Evolutionary conservation across 2,113 vertebrate genomes (phyloP).

Genomic region (Crotalus helleri): DNA sequence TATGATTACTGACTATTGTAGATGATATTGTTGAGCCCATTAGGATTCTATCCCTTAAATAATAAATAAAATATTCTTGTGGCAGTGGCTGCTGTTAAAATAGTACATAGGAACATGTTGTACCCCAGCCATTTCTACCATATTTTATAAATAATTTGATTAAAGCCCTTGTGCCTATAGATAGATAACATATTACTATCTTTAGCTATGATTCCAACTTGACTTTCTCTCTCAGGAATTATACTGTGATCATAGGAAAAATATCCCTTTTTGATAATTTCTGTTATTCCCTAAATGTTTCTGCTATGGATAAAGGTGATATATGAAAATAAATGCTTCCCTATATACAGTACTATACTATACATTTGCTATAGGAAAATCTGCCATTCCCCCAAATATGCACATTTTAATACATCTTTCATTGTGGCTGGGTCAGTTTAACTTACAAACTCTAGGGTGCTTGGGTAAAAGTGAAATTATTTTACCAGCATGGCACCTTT

Average conservation of each 20-base stretch:
- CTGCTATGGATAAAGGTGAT: constrained; percentile 8
- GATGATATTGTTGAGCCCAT: not conserved
- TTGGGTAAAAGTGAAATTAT: not conserved
- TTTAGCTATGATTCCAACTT: constrained; percentile 9
- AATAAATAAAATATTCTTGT: not conserved
- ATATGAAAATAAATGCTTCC: constrained; percentile 15
- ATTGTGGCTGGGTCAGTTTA: constrained; percentile 16
- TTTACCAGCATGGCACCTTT: not conserved
- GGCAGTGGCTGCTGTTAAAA: not conserved
- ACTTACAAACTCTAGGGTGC: not conserved
- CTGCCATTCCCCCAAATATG: not conserved
- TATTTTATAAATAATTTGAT: not conserved
- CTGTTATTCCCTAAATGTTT: constrained; percentile 9
- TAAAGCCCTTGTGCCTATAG: constrained; percentile 5
- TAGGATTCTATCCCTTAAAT: not conserved
- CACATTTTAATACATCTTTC: not conserved
- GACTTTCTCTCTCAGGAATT: not conserved
- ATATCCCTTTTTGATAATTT: constrained; percentile 26
- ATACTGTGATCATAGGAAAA: constrained; percentile 3
- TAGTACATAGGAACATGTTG: not conserved
- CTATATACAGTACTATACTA: not conserved
- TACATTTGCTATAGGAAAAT: not conserved
- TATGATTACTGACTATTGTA: not conserved
- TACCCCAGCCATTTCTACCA: not conserved
- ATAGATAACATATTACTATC: not conserved